A percentile compares a stretch with the other conserved stretches of the same genome.
Evolutionary conservation across 2,797 vertebrate species (phyloP).

Genomic region (Sternarchorhynchus goeldii): DNA sequence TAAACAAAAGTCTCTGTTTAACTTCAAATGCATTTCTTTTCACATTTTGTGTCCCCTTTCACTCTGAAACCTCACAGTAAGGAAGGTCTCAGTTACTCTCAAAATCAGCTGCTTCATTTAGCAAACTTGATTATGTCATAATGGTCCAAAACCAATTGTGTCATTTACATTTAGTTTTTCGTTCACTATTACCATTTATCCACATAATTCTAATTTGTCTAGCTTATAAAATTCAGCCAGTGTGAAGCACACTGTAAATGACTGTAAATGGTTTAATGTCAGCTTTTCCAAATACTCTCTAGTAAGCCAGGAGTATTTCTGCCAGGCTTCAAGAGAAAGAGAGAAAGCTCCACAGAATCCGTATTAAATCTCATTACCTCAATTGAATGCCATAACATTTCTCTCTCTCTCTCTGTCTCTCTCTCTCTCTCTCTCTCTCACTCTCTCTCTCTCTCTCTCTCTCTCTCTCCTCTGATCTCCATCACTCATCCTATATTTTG

Average conservation of each 20-base stretch:
- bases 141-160: conserved; percentile 19
- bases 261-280: conserved; percentile 59
- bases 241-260: conserved; percentile 33
- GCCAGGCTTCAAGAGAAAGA: conserved; percentile 68
- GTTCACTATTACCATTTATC: conserved; percentile 34
- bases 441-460: conserved; percentile 1
- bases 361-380: conserved; percentile 78
- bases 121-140: conserved; percentile 29
- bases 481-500: background rate
- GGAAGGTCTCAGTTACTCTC: background rate
- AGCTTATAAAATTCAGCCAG: conserved; percentile 36
- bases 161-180: conserved; percentile 34
- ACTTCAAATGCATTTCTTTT: background rate
- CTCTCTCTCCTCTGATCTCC: background rate
- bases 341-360: conserved; percentile 70
- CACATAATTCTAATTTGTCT: conserved; percentile 49
- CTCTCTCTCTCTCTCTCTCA: too few species aligned
- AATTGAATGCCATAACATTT: conserved; percentile 73
- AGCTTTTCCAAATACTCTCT: conserved; percentile 66
- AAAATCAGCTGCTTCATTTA: background rate
- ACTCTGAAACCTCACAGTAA: conserved; percentile 31
- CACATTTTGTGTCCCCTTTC: conserved; percentile 16
- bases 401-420: conserved; percentile 63
- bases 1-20: background rate
- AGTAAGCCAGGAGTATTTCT: conserved; percentile 67